Conservation (phyloP, 2,113 vertebrate species). For the Psettodes erumei region DNA sequence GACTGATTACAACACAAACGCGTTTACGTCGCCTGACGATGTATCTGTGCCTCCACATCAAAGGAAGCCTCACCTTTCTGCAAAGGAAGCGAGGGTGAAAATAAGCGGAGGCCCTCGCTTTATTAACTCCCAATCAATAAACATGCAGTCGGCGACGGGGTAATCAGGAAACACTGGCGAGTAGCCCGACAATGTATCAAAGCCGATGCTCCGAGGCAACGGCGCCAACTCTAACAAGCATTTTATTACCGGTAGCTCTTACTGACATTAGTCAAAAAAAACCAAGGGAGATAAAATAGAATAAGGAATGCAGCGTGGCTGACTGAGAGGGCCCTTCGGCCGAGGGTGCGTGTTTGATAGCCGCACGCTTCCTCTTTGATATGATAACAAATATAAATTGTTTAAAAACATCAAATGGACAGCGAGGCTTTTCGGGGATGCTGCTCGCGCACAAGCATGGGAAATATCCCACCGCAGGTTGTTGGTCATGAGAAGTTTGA, state of each 20-base stretch:
- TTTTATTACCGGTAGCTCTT: slow-evolving; percentile 99
- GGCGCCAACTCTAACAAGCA: slow-evolving; percentile 96
- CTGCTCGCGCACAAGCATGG: slow-evolving; percentile 8
- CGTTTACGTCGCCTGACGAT: slow-evolving; percentile 75
- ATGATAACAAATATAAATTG: slow-evolving; percentile 99
- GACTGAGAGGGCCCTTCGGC: slow-evolving; percentile 91
- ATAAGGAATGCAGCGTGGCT: slow-evolving; percentile 93
- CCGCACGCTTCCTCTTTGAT: slow-evolving; percentile 95
- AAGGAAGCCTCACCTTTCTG: slow-evolving; percentile 87
- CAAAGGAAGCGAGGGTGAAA: slow-evolving; percentile 85
- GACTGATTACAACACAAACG: slow-evolving; percentile 65
- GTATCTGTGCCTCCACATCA: slow-evolving; percentile 93
- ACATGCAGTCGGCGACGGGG: slow-evolving; percentile 93
- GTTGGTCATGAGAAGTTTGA: slow-evolving; percentile 4
- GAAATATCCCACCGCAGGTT: not conserved
- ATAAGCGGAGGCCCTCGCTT: slow-evolving; percentile 83
- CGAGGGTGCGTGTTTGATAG: slow-evolving; percentile 89
- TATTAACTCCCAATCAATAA: slow-evolving; percentile 99
- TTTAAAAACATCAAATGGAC: slow-evolving; percentile 95
- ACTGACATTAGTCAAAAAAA: slow-evolving; percentile 98
- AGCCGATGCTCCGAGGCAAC: slow-evolving; percentile 96
- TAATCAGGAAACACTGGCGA: slow-evolving; percentile 98
- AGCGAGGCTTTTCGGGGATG: too few relatives aligned
- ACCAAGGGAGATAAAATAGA: slow-evolving; percentile 96
- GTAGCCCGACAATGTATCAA: slow-evolving; percentile 99